Evolutionary conservation across 2,888 invertebrate species (phyloP), one percentile per base, ranked within the genome.

Genomic region (Acutogordius australiensis): DNA sequence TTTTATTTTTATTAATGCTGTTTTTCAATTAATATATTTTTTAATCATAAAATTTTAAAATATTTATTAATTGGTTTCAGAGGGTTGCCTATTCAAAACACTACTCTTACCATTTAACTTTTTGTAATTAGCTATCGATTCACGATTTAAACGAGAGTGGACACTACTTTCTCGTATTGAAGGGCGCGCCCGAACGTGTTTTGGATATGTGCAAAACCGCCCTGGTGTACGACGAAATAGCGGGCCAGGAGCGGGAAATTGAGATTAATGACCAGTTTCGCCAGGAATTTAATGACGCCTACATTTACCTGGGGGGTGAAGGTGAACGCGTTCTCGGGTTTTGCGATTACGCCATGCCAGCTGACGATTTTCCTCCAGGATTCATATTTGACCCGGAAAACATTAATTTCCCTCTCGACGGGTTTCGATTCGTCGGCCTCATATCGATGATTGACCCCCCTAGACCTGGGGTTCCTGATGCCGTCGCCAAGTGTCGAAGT

Each of bases 141-240:
- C 94, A 94, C 71, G 88, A 90, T 70, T 82, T 82, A 65, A 77
- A 84, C 60, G 82, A 80, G 69, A 86, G 87, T 70, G 83, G 83
- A 27, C 79, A 86, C 62, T 82, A 85, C 68, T 72, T 62, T 67
- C 69, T 82, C 64, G 80, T 80, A 44, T 77, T 81, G 77, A 82
- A 81, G 70, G 87, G 81, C 45, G 77, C 77, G 23, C 77, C 94
- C 2, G 94, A 94, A 73, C 78, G 90, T 67, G 87, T 94, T 66
- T 67, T 94, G 23, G 51, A 8, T 4, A 51, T 76, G 45, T 81
- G 81, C 67, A 70, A 75, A 1, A 76, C 74, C 2, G 77, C 79
- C 60, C 66, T 75, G 61, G 63, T 74, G 28, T 2, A 28, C 18
- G 62, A 30, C 2, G 26, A 21, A 26, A 62, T 57, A 28, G 4